A percentile compares a stretch with the other conserved stretches of the same genome.
These are phyloP conservation scores for Chionodraco myersi DNA, from an alignment of 2,113 vertebrate genomes.

Conservation along the genomic window DNA sequence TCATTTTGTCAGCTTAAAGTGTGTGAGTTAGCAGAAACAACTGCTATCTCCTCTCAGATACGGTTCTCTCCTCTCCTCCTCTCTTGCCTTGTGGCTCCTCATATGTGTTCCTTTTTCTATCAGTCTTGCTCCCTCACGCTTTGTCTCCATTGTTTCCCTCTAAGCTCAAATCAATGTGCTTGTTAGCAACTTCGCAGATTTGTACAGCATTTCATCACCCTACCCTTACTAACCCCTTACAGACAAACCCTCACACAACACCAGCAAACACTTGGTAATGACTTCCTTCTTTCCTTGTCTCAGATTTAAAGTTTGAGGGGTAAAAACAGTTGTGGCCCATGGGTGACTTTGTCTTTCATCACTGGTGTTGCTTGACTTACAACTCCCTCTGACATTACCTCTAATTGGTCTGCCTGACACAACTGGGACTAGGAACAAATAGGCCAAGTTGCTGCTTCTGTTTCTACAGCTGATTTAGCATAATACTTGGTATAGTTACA, in stretches of 20 bases:
- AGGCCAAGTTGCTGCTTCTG: constrained; percentile 21
- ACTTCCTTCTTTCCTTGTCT: constrained; percentile 43
- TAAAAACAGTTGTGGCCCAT: constrained; percentile 4
- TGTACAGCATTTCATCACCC: constrained; percentile 63
- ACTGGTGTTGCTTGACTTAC: constrained; percentile 36
- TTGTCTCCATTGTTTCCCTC: constrained; percentile 36
- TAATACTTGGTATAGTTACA: not conserved
- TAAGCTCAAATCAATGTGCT: constrained; percentile 64
- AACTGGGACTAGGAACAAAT: constrained; percentile 30
- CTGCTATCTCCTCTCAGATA: not conserved
- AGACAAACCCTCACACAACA: constrained; percentile 32
- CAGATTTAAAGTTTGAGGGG: constrained; percentile 6
- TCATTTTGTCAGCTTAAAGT: constrained; percentile 46
- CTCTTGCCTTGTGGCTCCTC: not conserved
- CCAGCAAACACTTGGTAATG: constrained; percentile 37
- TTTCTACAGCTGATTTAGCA: constrained; percentile 39
- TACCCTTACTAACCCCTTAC: constrained; percentile 15
- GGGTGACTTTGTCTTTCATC: constrained; percentile 33
- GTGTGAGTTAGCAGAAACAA: constrained; percentile 46
- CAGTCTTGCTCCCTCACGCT: not conserved
- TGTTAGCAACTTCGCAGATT: constrained; percentile 61
- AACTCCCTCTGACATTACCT: constrained; percentile 27
- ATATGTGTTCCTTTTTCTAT: constrained; percentile 2
- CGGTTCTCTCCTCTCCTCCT: not conserved
- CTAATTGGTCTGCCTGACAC: constrained; percentile 49